A percentile compares a stretch with the other conserved stretches of the same genome.
Evolutionary conservation across 2,888 invertebrate species (phyloP).

Genomic region (Melanostoma mellinum): DNA sequence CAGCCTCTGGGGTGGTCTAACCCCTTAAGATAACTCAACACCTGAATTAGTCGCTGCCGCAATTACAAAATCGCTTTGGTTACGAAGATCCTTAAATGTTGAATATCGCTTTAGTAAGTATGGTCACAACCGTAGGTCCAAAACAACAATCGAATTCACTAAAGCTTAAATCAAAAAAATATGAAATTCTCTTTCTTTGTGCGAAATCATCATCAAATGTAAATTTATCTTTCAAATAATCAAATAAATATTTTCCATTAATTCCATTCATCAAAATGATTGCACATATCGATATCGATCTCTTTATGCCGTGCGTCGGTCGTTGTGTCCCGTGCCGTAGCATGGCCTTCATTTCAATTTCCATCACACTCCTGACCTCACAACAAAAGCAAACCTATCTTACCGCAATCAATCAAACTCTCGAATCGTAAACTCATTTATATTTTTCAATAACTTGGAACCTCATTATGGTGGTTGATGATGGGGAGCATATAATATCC

Average conservation of each 20-base stretch:
- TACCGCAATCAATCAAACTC: constrained; percentile 59
- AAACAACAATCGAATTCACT: no score
- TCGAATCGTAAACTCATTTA: constrained; percentile 56
- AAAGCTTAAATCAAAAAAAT: no score
- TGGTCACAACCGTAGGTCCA: no score
- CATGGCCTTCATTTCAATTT: no score
- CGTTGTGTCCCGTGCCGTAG: neutral
- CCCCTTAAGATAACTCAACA: no score
- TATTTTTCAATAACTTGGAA: constrained; percentile 61
- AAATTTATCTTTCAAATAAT: constrained; percentile 43
- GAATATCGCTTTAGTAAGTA: no score
- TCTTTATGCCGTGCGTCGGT: neutral
- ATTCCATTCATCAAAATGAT: constrained; percentile 49
- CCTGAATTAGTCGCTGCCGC: no score
- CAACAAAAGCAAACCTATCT: neutral
- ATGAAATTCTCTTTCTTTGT: neutral
- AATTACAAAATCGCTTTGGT: no score
- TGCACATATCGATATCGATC: constrained; percentile 41
- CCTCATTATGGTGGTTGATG: constrained; percentile 48
- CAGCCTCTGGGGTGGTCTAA: no score
- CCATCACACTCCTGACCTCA: neutral
- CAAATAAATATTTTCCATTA: constrained; percentile 49
- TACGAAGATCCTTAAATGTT: no score
- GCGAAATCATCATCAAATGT: neutral
- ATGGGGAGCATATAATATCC: constrained; percentile 3